Base-by-base conservation (phyloP, 2,797 vertebrate species). In the Artibeus lituratus region DNA sequence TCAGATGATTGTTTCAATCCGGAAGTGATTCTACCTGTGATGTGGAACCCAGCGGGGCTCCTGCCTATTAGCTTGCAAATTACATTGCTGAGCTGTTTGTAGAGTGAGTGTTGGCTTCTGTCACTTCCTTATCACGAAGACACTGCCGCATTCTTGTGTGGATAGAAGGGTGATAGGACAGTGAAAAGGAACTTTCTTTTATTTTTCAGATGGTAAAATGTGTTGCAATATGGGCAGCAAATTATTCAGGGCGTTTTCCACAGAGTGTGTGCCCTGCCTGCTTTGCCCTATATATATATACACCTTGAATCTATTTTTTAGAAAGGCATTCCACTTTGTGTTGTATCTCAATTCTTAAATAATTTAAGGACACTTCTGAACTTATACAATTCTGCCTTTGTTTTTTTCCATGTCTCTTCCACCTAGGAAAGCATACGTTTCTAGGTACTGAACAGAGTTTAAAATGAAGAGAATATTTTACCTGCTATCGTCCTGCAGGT, bases 371-470 rank as follows among this genome's bases (percentile, higher is more conserved):
- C 90, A 86, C 91, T 42, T 95, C 93, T 92, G 89, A 95, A 95
- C 88, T 97, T 91, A 92, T 96, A 91, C 93, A 93, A 8, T 73
- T 97, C 81, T 97, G 92, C 93, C 96, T 97, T 97, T 98, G 95
- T 97, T 90, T 89, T 96, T 96, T 97, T 97, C 72, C 93, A 78
- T 97, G 97, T 98, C 94, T 96, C 95, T 47, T 96, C 89, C 65
- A 92, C 78, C 74, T 87, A 93, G 96, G 96, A 97, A 97, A 96
- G 82, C 94, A 77, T 96, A 82, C 76, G 53, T 96, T 97, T 97
- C 35, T 96, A 96, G 93, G 15, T 96, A 94, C 5, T 59, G 92
- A 87, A 84, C 72, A 96, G 94, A 96, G 90, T 95, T 93, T 95
- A 95, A 95, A 97, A 97, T 86, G 69, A 97, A 93, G 87, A 12